These are phyloP conservation scores for Anabacerthia variegaticeps DNA, from an alignment of 2,797 vertebrate genomes.

Conservation along the genomic window DNA sequence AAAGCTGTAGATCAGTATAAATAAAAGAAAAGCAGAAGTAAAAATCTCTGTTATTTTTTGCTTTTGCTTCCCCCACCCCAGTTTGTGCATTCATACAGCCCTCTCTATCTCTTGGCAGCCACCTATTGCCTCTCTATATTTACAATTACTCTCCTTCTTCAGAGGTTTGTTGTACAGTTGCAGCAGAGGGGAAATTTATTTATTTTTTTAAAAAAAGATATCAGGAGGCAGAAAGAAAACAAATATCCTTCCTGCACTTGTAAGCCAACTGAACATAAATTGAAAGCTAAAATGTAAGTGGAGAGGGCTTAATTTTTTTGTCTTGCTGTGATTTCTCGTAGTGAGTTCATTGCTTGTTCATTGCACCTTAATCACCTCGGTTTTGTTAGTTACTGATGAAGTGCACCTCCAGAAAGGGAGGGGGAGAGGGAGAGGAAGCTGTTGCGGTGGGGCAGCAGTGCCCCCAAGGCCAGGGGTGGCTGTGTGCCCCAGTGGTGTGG, in stretches of 20 bases:
- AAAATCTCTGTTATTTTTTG: background rate
- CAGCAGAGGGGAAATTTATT: background rate
- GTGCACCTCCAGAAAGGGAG: background rate
- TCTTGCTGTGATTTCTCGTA: background rate
- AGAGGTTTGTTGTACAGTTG: background rate
- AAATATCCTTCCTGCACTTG: background rate
- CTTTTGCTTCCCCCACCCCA: background rate
- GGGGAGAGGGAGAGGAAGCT: background rate
- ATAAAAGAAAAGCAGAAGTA: background rate
- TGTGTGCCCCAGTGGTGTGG: rapidly evolving
- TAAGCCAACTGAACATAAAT: background rate
- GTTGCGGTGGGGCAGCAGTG: background rate
- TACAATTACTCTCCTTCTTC: background rate
- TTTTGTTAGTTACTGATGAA: background rate
- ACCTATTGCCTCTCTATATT: background rate
- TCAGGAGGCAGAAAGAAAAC: background rate
- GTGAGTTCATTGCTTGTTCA: background rate
- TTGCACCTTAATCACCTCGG: background rate
- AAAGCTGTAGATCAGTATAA: background rate
- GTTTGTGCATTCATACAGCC: background rate
- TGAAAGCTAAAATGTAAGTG: background rate
- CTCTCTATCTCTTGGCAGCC: background rate
- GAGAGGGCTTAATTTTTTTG: background rate
- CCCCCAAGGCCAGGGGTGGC: background rate
- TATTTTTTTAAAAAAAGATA: background rate